Evolutionary conservation across 2,797 vertebrate genomes (phyloP), one percentile per base, ranked within the genome.

Genomic region (Poeciliopsis paucimaculata): DNA sequence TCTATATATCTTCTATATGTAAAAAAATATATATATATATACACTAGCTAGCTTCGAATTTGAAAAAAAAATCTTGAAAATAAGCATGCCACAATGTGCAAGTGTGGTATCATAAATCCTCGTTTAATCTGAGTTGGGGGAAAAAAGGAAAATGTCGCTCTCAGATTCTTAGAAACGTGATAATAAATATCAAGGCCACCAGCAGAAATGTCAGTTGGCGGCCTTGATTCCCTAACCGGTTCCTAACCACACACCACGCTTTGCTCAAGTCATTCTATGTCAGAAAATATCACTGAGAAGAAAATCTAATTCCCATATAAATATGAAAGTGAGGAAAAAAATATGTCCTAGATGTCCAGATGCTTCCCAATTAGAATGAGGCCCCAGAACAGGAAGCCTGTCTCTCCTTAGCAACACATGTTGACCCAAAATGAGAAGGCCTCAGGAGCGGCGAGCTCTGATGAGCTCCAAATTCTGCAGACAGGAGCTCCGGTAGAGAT

Each of bases 391-490:
- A 31, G 73, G 16, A 57, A 68, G 57, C 75, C 39, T 72, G 74
- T 68, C 36, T 77, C 43, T 64, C 26, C 34, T 11, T 51, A 43
- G 31, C 66, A 23, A 73, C 47, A 57, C 57, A 72, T 74, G 45
- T 76, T 43, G 57, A 46, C 45, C 64, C 73, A 43, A 78, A 49
- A 81, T 72, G 60, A 77, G 39, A 75, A 76, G n/a, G 77, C 2
- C 0, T 20, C 5, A 74, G 18, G 41, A 72, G 49, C 13, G 57
- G 28, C 13, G 26, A 51, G n/a, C 46, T 76, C n/a, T 41, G 55
- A 46, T 11, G 26, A 72, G 4, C 51, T 20, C 43, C 49, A 70
- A 76, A 66, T 64, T 72, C 26, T 45, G 28, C 45, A 41, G 6
- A 51, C 77, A 28, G 16, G 64, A 76, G 31, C 55, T 83, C 43